Base-by-base conservation (phyloP, 2,113 vertebrate species). In the Marmota monax region DNA sequence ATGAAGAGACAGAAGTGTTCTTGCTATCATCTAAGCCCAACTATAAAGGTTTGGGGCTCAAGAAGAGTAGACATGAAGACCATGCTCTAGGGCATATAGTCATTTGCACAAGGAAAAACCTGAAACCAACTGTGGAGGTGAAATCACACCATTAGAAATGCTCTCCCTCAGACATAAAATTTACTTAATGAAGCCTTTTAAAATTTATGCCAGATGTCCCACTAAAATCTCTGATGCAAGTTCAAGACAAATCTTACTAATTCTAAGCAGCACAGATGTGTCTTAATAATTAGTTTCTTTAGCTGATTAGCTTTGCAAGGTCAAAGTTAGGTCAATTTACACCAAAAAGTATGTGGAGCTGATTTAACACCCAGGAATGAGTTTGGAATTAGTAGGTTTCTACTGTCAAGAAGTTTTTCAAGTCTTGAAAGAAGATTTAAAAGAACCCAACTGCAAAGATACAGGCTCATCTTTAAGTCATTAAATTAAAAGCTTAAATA, bases 201-300 rank as follows among this genome's bases (percentile, higher is more conserved):
- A 97, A 97, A 96, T 98, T 98, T 97, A 96, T 96, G 97, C 96
- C 98, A 98, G 98, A 98, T 98, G 98, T 98, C 94, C 97, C 96
- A 97, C 95, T 98, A 97, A 98, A 98, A 97, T 92, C 96, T 96
- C 94, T 92, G 97, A 80, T 94, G 80, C 94, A 95, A 96, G 77
- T 96, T 98, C 67, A 90, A 94, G 89, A 98, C 97, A 98, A 96
- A 97, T 92, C 18, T 97, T 90, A 95, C 95, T 82, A 96, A 91
- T 97, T 98, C 97, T 97, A 97, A 96, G 79, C 78, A 97, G 92
- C 91, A 97, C 98, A 98, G 97, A 98, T 85, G 96, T 97, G 95
- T 93, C 98, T 98, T 73, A 90, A 70, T 88, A 90, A 96, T 97
- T 98, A 98, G 97, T 98, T 97, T 98, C 97, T 87, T 96, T 92